Evolutionary conservation across 1,140 invertebrate species (phyloP).

Genomic region (Ceratosolen solmsi): DNA sequence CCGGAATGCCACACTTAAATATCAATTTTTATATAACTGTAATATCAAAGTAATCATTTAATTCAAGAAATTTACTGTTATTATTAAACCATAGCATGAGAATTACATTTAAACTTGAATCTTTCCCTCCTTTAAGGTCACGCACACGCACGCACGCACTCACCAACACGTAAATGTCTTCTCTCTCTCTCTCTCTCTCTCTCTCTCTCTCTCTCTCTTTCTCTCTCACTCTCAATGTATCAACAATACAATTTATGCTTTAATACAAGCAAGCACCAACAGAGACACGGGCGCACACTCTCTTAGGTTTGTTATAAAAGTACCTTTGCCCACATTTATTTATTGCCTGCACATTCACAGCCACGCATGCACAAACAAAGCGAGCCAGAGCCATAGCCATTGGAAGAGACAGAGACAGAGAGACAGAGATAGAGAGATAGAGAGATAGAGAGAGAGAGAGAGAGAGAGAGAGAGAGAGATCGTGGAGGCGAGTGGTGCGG

Average conservation of each 20-base stretch:
- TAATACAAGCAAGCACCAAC: background rate
- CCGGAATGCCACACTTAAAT: background rate
- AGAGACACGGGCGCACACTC: background rate
- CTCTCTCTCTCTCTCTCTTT: no score
- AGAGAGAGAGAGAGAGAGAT: background rate
- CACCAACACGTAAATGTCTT: no score
- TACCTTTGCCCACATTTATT: conserved; percentile 10
- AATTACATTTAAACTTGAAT: conserved; percentile 21
- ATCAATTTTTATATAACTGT: conserved; percentile 6
- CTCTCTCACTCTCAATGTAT: no score
- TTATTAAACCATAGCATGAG: background rate
- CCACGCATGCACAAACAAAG: background rate
- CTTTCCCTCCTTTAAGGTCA: background rate
- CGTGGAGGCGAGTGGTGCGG: no score
- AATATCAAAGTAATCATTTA: conserved; percentile 11
- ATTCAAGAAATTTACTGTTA: background rate
- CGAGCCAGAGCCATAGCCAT: background rate
- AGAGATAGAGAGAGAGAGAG: background rate
- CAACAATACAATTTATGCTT: background rate
- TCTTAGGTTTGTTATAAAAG: background rate
- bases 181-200: no score
- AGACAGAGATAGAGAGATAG: background rate
- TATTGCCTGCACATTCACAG: background rate
- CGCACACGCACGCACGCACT: background rate
- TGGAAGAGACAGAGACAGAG: background rate